Evolutionary conservation across 2,113 vertebrate species (phyloP), one percentile per base, ranked within the genome.

Genomic region (Myrmecophaga tridactyla): DNA sequence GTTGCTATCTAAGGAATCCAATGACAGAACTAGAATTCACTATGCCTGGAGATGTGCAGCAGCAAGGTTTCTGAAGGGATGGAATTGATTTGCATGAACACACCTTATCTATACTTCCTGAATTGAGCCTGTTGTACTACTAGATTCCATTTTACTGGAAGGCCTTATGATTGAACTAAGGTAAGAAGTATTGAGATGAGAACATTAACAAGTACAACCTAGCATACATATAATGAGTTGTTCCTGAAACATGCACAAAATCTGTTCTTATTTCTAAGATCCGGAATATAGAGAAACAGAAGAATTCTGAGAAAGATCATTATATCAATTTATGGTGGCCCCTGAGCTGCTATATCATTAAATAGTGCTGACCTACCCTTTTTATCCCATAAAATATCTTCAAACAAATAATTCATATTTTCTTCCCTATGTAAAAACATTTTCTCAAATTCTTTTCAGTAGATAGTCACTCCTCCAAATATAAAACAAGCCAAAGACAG

Each of bases 181-280:
- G 34, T 1, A n/a, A 36, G 43, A 7, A 4, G 3, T 80, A 39
- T 56, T 56, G 41, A 86, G 21, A 63, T 29, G 4, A 81, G 36
- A 20, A 34, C 13, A 67, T 6, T 51, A 31, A 25, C 17, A 86
- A 31, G 20, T 46, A 31, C 17, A 10, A 78, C 17, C 14, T 31
- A n/a, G 82, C 6, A 69, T 13, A 81, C 25, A 76, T 34, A 73
- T 11, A 31, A 34, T 36, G 2, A 39, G 53, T 18, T 70, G 3
- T 62, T 76, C 25, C 27, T 86, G 18, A 82, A 86, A 69, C 69
- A 46, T 48, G 21, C 10, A 94, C 89, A 43, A 36, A 58, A 90
- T 0, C 3, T 51, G 21, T 2, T 92, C n/a, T 43, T 39, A 43
- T 43, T 78, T 83, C 43, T 56, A 78, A 86, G 39, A 69, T 25